Base-by-base conservation (phyloP, 2,113 vertebrate genomes). In the Equus quagga region DNA sequence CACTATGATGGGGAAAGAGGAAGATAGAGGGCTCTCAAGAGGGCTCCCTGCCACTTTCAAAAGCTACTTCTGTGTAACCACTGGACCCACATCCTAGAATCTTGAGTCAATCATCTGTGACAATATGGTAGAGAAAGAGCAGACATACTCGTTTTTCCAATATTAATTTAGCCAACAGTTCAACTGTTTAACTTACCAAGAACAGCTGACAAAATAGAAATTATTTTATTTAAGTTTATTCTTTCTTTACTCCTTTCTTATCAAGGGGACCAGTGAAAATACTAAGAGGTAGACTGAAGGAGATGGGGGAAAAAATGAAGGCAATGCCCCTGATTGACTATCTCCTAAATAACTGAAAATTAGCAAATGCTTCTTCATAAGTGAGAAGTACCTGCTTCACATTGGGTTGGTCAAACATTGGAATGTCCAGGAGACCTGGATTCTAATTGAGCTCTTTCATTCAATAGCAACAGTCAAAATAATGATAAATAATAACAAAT, bases 351-450 rank as follows among this genome's bases (percentile, higher is more conserved):
- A 64, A 36, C 28, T 13, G 18, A 91, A 80, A 92, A 85, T 10
- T 26, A 49, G 1, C 49, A 28, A 69, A 13, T 60, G 4, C n/a
- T 8, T 51, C 13, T 54, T 54, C 13, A 3, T 54, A 13, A 54
- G 51, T 54, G 15, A 54, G 51, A 56, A 28, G 2, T 51, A 28
- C 5, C 15, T 19, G 10, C 18, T 54, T 97, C 24, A 31, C 8
- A 18, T 8, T 83, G 58, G 23, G 51, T 82, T 62, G 73, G 46
- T 78, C 94, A 94, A 92, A 36, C 49, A 96, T 36, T 94, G 1
- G 3, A 26, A 19, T 41, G 95, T 9, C 1, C 70, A 62, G 28
- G 69, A 54, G 36, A 44, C 44, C 41, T 33, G 84, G 44, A 79
- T 31, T 92, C 51, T 86, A 67, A 75, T 69, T 91, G 31, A 24